Conservation (phyloP, 2,113 vertebrate genomes). For the Geococcyx californianus region DNA sequence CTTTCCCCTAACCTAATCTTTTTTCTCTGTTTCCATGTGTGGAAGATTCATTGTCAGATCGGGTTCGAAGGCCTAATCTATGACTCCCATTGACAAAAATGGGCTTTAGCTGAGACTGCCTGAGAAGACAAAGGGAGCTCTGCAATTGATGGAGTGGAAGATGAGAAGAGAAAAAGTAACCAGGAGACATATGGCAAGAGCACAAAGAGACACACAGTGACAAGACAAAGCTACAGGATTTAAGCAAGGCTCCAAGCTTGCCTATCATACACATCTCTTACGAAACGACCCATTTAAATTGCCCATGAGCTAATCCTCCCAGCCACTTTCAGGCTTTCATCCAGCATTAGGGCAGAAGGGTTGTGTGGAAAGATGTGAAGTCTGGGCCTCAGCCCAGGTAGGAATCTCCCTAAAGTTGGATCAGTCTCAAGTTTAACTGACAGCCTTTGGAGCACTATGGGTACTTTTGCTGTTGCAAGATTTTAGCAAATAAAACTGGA, state of each 20-base stretch:
- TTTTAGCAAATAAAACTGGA: not conserved
- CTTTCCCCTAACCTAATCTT: slow-evolving; percentile 7
- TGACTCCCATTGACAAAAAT: slow-evolving; percentile 35
- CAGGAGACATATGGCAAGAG: slow-evolving; percentile 37
- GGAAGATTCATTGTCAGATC: slow-evolving; percentile 10
- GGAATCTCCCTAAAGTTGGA: not conserved
- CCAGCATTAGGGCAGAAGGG: not conserved
- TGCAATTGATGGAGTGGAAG: slow-evolving; percentile 26
- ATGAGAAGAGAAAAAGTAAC: slow-evolving; percentile 41
- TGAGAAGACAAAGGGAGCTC: slow-evolving; percentile 6
- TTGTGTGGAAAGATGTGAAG: not conserved
- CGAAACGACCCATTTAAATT: slow-evolving; percentile 56
- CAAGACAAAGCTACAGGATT: slow-evolving; percentile 42
- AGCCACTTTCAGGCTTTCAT: slow-evolving; percentile 27
- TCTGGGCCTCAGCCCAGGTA: slow-evolving; percentile 8
- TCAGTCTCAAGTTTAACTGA: not conserved
- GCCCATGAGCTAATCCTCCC: slow-evolving; percentile 50
- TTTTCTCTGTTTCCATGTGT: slow-evolving; percentile 3
- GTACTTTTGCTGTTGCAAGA: not conserved
- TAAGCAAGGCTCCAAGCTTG: slow-evolving; percentile 8
- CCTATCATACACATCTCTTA: slow-evolving; percentile 31
- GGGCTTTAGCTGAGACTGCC: slow-evolving; percentile 10
- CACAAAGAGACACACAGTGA: slow-evolving; percentile 32
- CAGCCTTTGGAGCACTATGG: not conserved
- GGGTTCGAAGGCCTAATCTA: slow-evolving; percentile 1